Conservation (phyloP, 1,140 invertebrate genomes). For the Zaprionus taronus region DNA sequence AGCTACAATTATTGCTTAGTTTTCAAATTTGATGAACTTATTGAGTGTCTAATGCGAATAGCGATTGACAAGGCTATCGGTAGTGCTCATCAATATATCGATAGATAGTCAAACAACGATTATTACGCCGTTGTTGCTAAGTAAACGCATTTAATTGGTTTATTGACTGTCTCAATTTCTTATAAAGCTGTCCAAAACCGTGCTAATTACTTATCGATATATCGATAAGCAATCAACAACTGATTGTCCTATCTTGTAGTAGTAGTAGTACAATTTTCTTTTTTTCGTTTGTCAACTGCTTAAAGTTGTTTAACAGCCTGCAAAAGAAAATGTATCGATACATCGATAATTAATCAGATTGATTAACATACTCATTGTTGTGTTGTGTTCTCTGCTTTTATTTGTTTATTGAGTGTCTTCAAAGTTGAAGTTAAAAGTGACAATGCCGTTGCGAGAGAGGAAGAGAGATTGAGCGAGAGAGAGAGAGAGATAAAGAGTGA, state of each 20-base stretch:
- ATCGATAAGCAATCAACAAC: background rate
- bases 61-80: background rate
- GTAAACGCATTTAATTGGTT: too few relatives aligned
- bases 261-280: background rate
- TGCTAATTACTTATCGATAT: background rate
- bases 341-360: background rate
- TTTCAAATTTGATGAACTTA: too few relatives aligned
- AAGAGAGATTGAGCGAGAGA: too few relatives aligned
- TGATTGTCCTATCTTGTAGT: too few relatives aligned
- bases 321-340: background rate
- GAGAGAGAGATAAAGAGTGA: too few relatives aligned
- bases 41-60: too few relatives aligned
- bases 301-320: background rate
- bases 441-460: background rate
- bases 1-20: too few relatives aligned
- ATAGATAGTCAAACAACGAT: background rate
- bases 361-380: background rate
- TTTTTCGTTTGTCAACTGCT: background rate
- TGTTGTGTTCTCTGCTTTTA: background rate
- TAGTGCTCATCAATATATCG: background rate
- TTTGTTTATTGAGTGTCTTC: background rate
- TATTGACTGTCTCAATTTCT: too few relatives aligned
- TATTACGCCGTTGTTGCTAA: background rate
- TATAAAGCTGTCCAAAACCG: too few relatives aligned
- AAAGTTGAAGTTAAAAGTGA: background rate